Evolutionary conservation across 2,113 vertebrate genomes (phyloP).

Genomic region (Ciconia maguari): DNA sequence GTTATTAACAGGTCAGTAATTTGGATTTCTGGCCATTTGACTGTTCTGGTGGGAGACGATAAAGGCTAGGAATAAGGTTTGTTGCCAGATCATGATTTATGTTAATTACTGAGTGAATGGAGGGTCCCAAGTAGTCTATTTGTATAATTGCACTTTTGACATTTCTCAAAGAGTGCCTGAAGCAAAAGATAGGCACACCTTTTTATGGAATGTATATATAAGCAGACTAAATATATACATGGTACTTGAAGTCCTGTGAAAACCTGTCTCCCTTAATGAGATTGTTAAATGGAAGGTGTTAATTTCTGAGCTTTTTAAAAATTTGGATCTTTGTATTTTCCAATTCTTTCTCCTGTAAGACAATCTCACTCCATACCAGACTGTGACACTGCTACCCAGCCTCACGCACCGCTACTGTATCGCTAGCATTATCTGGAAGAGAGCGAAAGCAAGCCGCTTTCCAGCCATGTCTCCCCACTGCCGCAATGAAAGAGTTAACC

Average conservation of each 20-base stretch:
- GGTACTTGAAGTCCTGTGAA: neutral
- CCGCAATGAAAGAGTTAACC: fast-evolving
- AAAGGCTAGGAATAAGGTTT: neutral
- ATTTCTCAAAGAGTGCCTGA: neutral
- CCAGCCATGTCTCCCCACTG: neutral
- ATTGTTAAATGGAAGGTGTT: neutral
- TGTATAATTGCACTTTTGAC: constrained; percentile 15
- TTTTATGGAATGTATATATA: neutral
- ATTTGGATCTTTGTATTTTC: neutral
- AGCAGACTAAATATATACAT: neutral
- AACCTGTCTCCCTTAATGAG: neutral
- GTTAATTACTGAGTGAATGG: constrained; percentile 7
- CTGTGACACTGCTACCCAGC: neutral
- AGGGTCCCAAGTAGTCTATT: neutral
- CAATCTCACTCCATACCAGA: neutral
- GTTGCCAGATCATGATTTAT: neutral
- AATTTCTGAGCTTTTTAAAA: neutral
- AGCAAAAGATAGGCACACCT: neutral
- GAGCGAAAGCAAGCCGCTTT: neutral
- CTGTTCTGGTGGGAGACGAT: neutral
- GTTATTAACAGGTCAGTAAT: neutral
- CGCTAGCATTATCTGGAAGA: fast-evolving
- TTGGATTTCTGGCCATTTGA: neutral
- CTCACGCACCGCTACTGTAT: fast-evolving
- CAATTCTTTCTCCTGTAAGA: neutral